Evolutionary conservation across 2,113 vertebrate species (phyloP), one percentile per base, ranked within the genome.

Genomic region (Myodes glareolus): DNA sequence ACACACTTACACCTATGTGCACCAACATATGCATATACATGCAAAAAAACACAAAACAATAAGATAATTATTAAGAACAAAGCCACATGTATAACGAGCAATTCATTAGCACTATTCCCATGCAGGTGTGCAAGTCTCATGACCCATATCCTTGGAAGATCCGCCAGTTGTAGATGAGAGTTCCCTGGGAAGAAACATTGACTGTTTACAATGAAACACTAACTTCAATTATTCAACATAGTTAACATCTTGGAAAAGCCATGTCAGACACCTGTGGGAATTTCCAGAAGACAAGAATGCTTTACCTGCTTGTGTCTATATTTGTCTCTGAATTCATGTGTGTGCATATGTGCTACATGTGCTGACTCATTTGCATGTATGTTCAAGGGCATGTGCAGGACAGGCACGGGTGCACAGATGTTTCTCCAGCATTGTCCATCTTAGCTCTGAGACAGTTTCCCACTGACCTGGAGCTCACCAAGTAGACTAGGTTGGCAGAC

Each of bases 51-150:
- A 80, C 10, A 80, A 10, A 80, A 29, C 12, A 7, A 27, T 61
- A 39, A 29, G 12, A 58, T 5, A 61, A 9, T 63, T 86, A 78
- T 6, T 73, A 42, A 63, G 5, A 75, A 88, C 25, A 12, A 95
- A 70, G 1, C 23, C 19, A 90, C 5, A 58, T 68, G 19, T 90
- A 84, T 47, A 25, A 95, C 90, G 14, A 88, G 2, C 58, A 5
- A 7, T 75, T 52, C 1, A 2, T 68, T 77, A 39, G 19, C 91
- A 76, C 33, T 94, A 72, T 58, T 89, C 9, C 3, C 52, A 5
- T 11, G 8, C 4, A 25, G 14, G 0, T n/a, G 10, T 23, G 4
- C 7, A 68, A 78, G 6, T 7, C 12, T 5, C 63, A 17, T 42
- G 5, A 42, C 33, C n/a, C n/a, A 94, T 47, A 78, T 11, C 29